Percentiles rank a stretch among this genome's conserved stretches.
phyloP scores from a whole-genome alignment of 2,888 invertebrate species.

The Balanococcus diminutus region DNA sequence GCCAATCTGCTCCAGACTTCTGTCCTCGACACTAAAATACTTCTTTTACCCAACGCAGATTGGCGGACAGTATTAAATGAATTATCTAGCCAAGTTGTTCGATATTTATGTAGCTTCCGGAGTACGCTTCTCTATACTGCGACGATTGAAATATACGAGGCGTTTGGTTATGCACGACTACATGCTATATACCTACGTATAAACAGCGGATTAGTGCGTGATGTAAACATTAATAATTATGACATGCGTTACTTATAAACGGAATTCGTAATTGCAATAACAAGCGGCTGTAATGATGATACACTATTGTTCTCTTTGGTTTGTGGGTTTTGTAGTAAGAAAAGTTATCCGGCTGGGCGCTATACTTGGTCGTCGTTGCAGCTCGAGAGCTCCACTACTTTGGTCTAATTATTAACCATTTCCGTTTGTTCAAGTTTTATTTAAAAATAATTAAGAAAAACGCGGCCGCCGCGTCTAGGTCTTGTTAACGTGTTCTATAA shows the following conservation, averaged over 20 bases:
- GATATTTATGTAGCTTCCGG: background rate
- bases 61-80: background rate
- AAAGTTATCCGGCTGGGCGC: background rate
- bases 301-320: constrained; percentile 49
- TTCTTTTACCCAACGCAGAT: too few species aligned
- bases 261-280: constrained; percentile 51
- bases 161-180: constrained; percentile 7
- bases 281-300: constrained; percentile 51
- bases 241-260: constrained; percentile 46
- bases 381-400: background rate
- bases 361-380: constrained; percentile 1
- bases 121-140: background rate
- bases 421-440: constrained; percentile 49
- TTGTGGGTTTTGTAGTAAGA: constrained; percentile 25
- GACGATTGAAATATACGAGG: background rate
- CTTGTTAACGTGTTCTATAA: constrained; percentile 40
- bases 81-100: background rate
- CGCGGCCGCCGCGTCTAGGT: constrained; percentile 41
- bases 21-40: too few species aligned
- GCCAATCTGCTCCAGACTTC: too few species aligned
- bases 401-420: constrained; percentile 51
- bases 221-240: constrained; percentile 54
- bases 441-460: constrained; percentile 54
- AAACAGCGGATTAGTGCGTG: constrained; percentile 45
- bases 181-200: background rate